Evolutionary conservation across 2,888 invertebrate genomes (phyloP), one percentile per base, ranked within the genome.

Genomic region (Pristionchus mayeri): DNA sequence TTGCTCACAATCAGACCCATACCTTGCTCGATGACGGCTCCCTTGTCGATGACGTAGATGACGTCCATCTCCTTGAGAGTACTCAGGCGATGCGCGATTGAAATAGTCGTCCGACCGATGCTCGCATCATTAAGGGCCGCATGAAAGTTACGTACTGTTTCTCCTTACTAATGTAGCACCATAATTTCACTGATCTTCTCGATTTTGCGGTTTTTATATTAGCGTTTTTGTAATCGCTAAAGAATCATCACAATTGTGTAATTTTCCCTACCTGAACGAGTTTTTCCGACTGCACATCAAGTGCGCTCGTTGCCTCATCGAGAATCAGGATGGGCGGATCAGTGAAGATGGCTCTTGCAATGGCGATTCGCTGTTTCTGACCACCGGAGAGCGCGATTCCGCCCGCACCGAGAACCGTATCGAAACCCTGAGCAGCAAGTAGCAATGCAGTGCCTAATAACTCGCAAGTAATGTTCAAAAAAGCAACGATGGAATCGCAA

Each of bases 41-140:
- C 80, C 16, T 84, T 75, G 37, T 89, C 86, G 24, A 89, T 48
- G 0, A 88, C 87, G n/a, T 89, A 82, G 63, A 88, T 88, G 30
- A 80, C 84, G 50, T 88, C 67, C 3, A 85, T 89, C 30, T 88
- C 85, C 44, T 87, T 86, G 27, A 91, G 71, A 40, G 90, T 90
- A 80, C 89, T 89, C 60, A 91, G 83, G n/a, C 89, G 82, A 84
- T 90, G 90, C 40, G 90, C 90, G 50, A 90, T 88, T 24, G 88
- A 83, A 7, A 90, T 87, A 0, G 90, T 89, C 24, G 90, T 89
- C n/a, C 90, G 67, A 6, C 88, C 89, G 21, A 85, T 76, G 21
- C 87, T 86, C 0, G 90, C 89, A 63, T 86, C 86, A n/a, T 87
- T 86, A 13, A 90, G 86, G 18, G 90, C 90, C 79, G 86, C 82